A percentile compares a stretch with the other conserved stretches of the same genome.
Conservation (phyloP, 1,140 invertebrate species). For the Acromyrmex heyeri region DNA sequence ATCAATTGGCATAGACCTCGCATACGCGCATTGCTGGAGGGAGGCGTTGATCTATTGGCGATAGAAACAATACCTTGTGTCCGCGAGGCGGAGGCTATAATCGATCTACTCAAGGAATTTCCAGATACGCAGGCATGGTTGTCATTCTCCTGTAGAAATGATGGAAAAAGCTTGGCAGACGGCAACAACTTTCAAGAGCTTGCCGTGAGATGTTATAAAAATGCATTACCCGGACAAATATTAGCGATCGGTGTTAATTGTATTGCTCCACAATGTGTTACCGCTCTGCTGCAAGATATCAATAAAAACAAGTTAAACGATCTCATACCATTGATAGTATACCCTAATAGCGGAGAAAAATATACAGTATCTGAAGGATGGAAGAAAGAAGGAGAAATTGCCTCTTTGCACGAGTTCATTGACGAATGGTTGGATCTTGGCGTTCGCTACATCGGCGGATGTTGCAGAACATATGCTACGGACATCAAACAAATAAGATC, state of each 20-base stretch:
- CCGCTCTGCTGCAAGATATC: slow-evolving; percentile 87
- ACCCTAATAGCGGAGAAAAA: slow-evolving; percentile 91
- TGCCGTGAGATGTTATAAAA: slow-evolving; percentile 89
- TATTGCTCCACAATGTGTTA: slow-evolving; percentile 89
- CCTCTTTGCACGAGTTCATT: slow-evolving; percentile 88
- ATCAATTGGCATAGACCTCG: slow-evolving; percentile 94
- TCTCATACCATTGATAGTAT: slow-evolving; percentile 88
- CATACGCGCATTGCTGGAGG: slow-evolving; percentile 91
- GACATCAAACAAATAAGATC: slow-evolving; percentile 88
- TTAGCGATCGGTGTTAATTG: slow-evolving; percentile 96
- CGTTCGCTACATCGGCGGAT: slow-evolving; percentile 92
- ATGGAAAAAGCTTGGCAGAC: slow-evolving; percentile 90
- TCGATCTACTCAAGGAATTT: slow-evolving; percentile 92
- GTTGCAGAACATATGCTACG: slow-evolving; percentile 90
- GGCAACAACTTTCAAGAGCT: slow-evolving; percentile 91
- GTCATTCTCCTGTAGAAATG: slow-evolving; percentile 92
- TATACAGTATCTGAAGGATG: slow-evolving; percentile 88
- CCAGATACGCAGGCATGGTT: slow-evolving; percentile 93
- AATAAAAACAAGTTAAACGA: slow-evolving; percentile 76
- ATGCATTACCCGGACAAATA: slow-evolving; percentile 88
- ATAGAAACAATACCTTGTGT: slow-evolving; percentile 96
- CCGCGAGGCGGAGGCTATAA: slow-evolving; percentile 93
- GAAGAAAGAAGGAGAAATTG: slow-evolving; percentile 87
- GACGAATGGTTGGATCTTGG: slow-evolving; percentile 90
- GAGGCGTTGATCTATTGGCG: slow-evolving; percentile 94